Percentiles rank a stretch among this genome's conserved stretches.
phyloP scores from a whole-genome alignment of 2,113 vertebrate species.

The Tychaedon coryphoeus region DNA sequence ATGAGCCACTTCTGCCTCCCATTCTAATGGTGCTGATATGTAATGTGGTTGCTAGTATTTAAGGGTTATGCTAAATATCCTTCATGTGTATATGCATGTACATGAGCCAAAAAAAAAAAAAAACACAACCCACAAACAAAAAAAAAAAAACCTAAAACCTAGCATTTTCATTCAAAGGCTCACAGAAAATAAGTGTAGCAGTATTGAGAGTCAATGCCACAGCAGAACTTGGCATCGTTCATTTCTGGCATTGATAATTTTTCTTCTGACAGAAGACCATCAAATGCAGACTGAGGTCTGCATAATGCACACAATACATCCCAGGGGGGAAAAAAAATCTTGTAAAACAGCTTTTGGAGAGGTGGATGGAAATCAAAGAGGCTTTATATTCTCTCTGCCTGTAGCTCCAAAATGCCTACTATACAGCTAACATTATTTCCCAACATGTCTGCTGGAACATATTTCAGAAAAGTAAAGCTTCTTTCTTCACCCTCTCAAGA shows the following conservation, averaged over 20 bases:
- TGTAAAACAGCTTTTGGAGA: background rate
- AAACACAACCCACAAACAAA: no score
- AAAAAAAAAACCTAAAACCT: no score
- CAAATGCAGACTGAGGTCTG: background rate
- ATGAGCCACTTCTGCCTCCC: background rate
- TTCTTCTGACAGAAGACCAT: background rate
- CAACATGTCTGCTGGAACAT: background rate
- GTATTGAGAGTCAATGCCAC: background rate
- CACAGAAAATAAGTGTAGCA: background rate
- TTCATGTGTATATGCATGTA: background rate
- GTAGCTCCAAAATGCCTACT: background rate
- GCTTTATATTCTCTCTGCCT: background rate
- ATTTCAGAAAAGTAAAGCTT: background rate
- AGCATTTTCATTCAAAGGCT: background rate
- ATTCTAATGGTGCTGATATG: fast-evolving
- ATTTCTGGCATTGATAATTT: background rate
- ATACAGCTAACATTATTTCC: background rate
- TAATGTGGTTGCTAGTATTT: background rate
- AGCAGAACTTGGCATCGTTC: background rate
- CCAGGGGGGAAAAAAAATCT: background rate
- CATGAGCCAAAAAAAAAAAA: background rate
- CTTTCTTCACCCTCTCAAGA: background rate
- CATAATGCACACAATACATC: background rate
- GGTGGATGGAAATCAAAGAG: background rate
- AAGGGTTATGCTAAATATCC: background rate